A percentile compares a stretch with the other conserved stretches of the same genome.
Evolutionary conservation across 2,888 invertebrate species (phyloP).

Genomic region (Pheosia gnoma): DNA sequence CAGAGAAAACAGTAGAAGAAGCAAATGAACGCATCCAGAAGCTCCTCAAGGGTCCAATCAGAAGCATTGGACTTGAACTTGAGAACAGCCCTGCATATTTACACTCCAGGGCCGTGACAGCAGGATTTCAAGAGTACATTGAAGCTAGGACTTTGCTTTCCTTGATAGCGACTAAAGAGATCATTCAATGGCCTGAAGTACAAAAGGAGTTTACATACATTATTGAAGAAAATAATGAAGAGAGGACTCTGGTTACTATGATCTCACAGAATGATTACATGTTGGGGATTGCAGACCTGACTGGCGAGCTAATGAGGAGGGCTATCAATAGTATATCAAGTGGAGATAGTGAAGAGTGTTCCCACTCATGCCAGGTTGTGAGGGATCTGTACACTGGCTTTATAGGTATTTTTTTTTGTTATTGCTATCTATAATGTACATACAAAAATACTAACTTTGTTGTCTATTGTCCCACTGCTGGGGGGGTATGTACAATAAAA

Average conservation of each 20-base stretch:
- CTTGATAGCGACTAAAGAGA: conserved; percentile 84
- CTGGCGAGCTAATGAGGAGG: conserved; percentile 95
- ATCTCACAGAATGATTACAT: conserved; percentile 84
- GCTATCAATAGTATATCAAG: conserved; percentile 92
- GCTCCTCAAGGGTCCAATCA: conserved; percentile 80
- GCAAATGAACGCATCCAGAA: conserved; percentile 87
- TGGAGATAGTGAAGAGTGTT: conserved; percentile 89
- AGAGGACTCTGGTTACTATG: conserved; percentile 55
- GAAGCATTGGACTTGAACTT: conserved; percentile 89
- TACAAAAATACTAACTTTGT: neutral
- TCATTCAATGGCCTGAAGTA: conserved; percentile 85
- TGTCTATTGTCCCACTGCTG: neutral
- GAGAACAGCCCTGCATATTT: conserved; percentile 86
- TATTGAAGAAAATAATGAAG: conserved; percentile 41
- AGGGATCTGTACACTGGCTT: conserved; percentile 86
- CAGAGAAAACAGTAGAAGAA: conserved; percentile 59
- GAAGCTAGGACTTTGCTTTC: conserved; percentile 93
- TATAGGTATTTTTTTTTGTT: conserved; percentile 69
- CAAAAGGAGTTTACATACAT: conserved; percentile 80
- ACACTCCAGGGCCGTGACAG: conserved; percentile 68
- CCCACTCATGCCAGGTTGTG: conserved; percentile 88
- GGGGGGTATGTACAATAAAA: too few species aligned
- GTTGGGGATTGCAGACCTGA: conserved; percentile 93
- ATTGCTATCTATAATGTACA: neutral
- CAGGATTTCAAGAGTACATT: conserved; percentile 90